phyloP scores from a whole-genome alignment of 2,888 invertebrate genomes.

The Eurois occulta region DNA sequence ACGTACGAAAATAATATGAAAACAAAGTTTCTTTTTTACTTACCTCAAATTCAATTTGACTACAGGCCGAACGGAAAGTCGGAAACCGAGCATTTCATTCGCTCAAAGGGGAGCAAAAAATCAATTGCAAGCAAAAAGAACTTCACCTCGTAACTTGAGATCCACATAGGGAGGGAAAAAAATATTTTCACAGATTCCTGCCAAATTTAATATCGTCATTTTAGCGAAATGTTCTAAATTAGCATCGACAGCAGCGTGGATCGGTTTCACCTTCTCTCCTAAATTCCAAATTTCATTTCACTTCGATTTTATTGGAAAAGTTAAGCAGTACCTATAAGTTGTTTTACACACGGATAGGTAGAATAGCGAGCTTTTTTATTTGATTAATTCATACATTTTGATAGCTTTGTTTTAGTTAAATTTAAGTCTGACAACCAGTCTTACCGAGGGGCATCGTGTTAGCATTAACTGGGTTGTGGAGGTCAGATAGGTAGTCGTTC shows the following conservation, averaged over 20 bases:
- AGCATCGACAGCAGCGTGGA: conserved; percentile 76
- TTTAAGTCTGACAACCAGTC: too few species aligned
- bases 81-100: conserved; percentile 34
- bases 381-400: background rate
- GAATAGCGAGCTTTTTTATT: background rate
- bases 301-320: conserved; percentile 89
- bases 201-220: conserved; percentile 77
- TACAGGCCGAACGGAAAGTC: conserved; percentile 16
- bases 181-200: conserved; percentile 71
- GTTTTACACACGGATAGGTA: conserved; percentile 40
- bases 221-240: conserved; percentile 77
- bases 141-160: conserved; percentile 58
- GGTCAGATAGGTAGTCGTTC: too few species aligned
- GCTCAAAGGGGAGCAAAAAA: conserved; percentile 50
- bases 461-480: too few species aligned
- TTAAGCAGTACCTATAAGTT: conserved; percentile 83
- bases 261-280: conserved; percentile 82
- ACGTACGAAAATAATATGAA: conserved; percentile 26
- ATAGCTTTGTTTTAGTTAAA: background rate
- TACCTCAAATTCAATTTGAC: conserved; percentile 47
- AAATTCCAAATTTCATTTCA: conserved; percentile 87
- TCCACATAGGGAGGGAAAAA: conserved; percentile 55
- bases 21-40: conserved; percentile 40
- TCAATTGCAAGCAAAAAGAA: conserved; percentile 55
- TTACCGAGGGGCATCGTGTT: rapidly evolving